Percentiles rank a stretch among this genome's conserved stretches.
phyloP scores from a whole-genome alignment of 2,888 invertebrate genomes.

The Gymnoscelis rufifasciata region DNA sequence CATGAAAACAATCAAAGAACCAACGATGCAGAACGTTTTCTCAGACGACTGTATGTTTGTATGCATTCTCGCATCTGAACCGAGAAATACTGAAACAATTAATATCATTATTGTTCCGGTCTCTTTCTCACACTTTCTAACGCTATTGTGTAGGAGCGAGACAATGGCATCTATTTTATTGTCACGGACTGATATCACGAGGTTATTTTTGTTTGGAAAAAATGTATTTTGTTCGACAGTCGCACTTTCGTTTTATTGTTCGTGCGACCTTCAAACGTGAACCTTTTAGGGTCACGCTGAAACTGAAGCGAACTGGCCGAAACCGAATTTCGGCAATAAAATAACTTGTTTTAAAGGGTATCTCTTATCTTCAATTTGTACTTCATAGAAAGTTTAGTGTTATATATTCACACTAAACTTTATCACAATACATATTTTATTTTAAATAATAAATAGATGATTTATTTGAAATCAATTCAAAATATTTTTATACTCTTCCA shows the following conservation, averaged over 20 bases:
- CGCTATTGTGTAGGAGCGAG: constrained; percentile 61
- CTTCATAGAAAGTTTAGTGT: no score
- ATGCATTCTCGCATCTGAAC: constrained; percentile 26
- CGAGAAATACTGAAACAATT: constrained; percentile 49
- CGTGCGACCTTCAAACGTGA: constrained; percentile 29
- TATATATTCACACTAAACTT: no score
- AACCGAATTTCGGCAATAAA: constrained; percentile 1
- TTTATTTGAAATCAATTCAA: no score
- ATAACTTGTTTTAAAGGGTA: no score
- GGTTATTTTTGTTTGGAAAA: constrained; percentile 35
- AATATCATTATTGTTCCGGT: constrained; percentile 49
- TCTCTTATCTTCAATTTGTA: no score
- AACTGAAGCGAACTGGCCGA: not conserved
- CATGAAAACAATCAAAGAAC: constrained; percentile 19
- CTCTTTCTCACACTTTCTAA: constrained; percentile 74
- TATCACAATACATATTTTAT: no score
- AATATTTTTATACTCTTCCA: no score
- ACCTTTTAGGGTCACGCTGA: constrained; percentile 14
- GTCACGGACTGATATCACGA: constrained; percentile 50
- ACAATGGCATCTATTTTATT: constrained; percentile 60
- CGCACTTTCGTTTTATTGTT: constrained; percentile 32
- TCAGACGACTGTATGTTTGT: constrained; percentile 23
- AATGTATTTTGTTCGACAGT: constrained; percentile 22
- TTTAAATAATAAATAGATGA: no score
- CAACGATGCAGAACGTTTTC: constrained; percentile 20